Evolutionary conservation across 2,113 vertebrate species (phyloP), one percentile per base, ranked within the genome.

Genomic region (Ibidorhyncha struthersii): DNA sequence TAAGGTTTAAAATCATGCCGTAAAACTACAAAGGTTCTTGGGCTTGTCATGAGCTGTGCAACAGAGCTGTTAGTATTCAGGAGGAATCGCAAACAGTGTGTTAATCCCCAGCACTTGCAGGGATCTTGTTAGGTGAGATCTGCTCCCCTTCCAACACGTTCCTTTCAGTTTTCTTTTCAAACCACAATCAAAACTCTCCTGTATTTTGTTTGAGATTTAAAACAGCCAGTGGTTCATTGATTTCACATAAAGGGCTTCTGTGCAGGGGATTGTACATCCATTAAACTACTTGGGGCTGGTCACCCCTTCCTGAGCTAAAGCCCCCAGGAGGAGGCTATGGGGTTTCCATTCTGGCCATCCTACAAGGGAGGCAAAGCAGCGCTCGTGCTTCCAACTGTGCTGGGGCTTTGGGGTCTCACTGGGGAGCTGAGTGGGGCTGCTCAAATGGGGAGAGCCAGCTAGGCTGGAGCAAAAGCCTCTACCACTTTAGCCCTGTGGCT

Each of bases 131-230:
- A 94, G 87, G 90, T 83, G 70, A 95, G 89, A 96, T 86, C 83
- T 96, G 82, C 53, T 96, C 78, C 76, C 85, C 45, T 95, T 93
- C 85, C 91, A 76, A 73, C 3, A 6, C 0, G 9, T 85, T 93
- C 52, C 82, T 90, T 87, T 88, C 43, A 52, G 96, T 97, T 97
- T 97, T 97, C 92, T 97, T 97, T 96, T 82, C 82, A 95, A 98
- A 96, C 96, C 96, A 90, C 97, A 96, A 43, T 91, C 95, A 86
- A 94, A 98, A 94, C 88, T 88, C 80, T 69, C 78, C 91, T 91
- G 73, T 97, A 21, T 97, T 97, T 97, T 96, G 89, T 86, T 86
- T 94, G 90, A 96, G 90, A 94, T 70, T 93, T 92, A 76, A 94
- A 97, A 63, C 95, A 96, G 69, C 88, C 89, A 91, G 87, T 83